Conservation (phyloP, 2,797 vertebrate species). For the Eleutherodactylus coqui region DNA sequence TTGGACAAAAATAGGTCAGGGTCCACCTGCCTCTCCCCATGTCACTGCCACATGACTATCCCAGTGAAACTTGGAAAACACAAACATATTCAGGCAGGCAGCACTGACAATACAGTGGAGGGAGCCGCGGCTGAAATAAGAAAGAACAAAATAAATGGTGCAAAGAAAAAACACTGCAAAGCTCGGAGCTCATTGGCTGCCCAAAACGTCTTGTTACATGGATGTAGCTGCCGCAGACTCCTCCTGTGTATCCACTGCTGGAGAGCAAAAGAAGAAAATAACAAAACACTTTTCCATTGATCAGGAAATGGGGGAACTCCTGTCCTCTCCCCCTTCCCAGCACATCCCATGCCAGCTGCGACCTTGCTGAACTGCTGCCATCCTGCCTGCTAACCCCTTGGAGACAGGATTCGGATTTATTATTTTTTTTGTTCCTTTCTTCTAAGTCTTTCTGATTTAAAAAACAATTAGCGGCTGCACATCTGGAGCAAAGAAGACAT, state of each 20-base stretch:
- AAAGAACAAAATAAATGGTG: slow-evolving; percentile 53
- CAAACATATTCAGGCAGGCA: slow-evolving; percentile 55
- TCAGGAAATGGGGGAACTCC: slow-evolving; percentile 56
- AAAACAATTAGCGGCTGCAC: not conserved
- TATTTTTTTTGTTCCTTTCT: slow-evolving; percentile 64
- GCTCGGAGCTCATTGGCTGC: slow-evolving; percentile 45
- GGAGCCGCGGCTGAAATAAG: not conserved
- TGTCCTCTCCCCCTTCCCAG: slow-evolving; percentile 35
- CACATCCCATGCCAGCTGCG: slow-evolving; percentile 10
- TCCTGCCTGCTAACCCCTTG: not conserved
- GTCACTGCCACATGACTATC: slow-evolving; percentile 50
- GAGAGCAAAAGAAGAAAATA: slow-evolving; percentile 43
- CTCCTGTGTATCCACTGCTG: slow-evolving; percentile 40
- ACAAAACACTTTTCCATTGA: slow-evolving; percentile 28
- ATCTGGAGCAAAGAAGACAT: not conserved
- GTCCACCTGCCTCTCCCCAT: slow-evolving; percentile 74
- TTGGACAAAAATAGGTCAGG: slow-evolving; percentile 86
- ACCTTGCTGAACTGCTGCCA: slow-evolving; percentile 57
- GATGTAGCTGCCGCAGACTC: slow-evolving; percentile 48
- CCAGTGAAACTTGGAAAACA: slow-evolving; percentile 59
- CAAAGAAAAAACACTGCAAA: not conserved
- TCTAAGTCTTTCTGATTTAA: slow-evolving; percentile 48
- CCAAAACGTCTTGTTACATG: slow-evolving; percentile 31
- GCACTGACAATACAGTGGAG: not conserved
- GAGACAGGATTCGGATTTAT: slow-evolving; percentile 43